phyloP scores from a whole-genome alignment of 2,113 vertebrate genomes.

The Phalacrocorax brasilianus region DNA sequence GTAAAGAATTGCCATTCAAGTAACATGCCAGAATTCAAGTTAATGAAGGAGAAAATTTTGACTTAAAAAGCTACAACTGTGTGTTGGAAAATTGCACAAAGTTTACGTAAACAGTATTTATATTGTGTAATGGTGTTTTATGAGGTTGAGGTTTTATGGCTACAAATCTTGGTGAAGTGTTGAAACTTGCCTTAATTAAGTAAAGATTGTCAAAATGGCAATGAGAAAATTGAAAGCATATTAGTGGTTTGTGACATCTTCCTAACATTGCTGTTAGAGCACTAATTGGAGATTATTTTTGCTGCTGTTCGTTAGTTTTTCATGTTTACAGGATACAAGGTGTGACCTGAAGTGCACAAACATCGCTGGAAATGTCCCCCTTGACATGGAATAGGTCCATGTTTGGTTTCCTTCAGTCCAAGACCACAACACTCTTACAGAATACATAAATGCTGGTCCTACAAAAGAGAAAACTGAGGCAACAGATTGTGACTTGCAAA shows the following conservation, averaged over 20 bases:
- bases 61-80: not conserved
- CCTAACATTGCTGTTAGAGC: not conserved
- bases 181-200: not conserved
- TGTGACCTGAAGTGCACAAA: not conserved
- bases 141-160: not conserved
- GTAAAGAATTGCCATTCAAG: not conserved
- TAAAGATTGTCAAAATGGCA: not conserved
- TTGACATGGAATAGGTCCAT: not conserved
- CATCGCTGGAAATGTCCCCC: not conserved
- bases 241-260: not conserved
- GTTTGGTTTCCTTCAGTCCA: not conserved
- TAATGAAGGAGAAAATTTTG: not conserved
- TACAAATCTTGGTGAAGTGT: not conserved
- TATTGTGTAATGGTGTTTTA: not conserved
- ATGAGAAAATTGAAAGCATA: not conserved
- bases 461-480: not conserved
- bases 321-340: not conserved
- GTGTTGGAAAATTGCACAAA: not conserved
- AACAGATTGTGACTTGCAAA: not conserved
- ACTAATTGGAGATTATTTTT: not conserved
- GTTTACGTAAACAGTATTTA: not conserved
- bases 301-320: not conserved
- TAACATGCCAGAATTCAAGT: not conserved
- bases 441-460: not conserved
- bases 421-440: not conserved